These are phyloP conservation scores for Uria aalge DNA, from an alignment of 2,113 vertebrate species.

Conservation along the genomic window DNA sequence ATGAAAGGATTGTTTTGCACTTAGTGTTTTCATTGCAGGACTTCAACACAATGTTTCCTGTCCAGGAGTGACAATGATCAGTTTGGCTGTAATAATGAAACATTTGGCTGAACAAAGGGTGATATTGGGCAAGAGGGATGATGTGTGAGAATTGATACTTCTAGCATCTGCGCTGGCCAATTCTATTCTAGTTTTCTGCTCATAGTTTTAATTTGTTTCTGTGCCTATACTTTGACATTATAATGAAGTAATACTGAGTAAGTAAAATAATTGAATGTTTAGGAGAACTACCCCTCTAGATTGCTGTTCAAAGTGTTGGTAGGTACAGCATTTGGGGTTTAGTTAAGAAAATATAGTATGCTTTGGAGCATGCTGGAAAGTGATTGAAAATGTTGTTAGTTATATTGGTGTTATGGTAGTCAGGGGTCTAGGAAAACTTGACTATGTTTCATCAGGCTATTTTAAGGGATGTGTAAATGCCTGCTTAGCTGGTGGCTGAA, in stretches of 20 bases:
- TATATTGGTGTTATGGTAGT: not conserved
- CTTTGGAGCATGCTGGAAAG: not conserved
- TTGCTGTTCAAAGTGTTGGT: not conserved
- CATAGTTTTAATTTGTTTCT: not conserved
- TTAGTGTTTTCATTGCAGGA: conserved; percentile 15
- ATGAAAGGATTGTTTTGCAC: conserved; percentile 28
- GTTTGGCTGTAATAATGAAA: conserved; percentile 22
- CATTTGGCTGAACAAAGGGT: conserved; percentile 34
- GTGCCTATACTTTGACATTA: not conserved
- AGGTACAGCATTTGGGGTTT: not conserved
- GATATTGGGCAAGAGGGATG: conserved; percentile 15
- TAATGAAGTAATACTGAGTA: not conserved
- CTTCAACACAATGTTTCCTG: conserved; percentile 9
- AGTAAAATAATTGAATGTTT: not conserved
- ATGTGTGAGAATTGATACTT: not conserved
- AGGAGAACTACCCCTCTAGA: not conserved
- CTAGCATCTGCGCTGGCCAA: fast-evolving
- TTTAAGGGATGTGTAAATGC: not conserved
- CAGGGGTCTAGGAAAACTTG: not conserved
- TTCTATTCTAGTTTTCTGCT: not conserved
- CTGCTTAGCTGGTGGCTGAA: not conserved
- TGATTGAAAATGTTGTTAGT: not conserved
- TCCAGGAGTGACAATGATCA: conserved; percentile 1
- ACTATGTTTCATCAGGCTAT: not conserved
- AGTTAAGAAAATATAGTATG: not conserved